Evolutionary conservation across 2,113 vertebrate genomes (phyloP).

Genomic region (Typhlomys cinereus): DNA sequence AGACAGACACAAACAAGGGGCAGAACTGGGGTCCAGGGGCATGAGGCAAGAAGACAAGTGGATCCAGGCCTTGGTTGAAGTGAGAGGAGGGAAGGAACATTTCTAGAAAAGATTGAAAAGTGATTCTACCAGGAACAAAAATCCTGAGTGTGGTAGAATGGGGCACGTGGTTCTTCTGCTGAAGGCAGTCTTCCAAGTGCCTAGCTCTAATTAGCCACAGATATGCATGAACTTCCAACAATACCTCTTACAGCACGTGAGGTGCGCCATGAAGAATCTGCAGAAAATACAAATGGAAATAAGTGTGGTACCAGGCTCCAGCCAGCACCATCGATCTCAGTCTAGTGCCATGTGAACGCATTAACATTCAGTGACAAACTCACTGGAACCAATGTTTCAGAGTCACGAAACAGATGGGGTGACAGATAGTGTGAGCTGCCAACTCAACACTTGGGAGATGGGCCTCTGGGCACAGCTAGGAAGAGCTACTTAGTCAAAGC

Average conservation of each 20-base stretch:
- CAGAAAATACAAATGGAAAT: slow-evolving; percentile 37
- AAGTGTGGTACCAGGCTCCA: neutral
- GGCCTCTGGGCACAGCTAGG: no score
- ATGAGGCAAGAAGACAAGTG: neutral
- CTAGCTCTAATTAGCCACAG: neutral
- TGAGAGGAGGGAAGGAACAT: neutral
- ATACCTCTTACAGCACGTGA: neutral
- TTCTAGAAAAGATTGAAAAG: slow-evolving; percentile 1
- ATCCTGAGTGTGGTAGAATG: neutral
- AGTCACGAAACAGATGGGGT: neutral
- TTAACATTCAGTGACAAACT: slow-evolving; percentile 47
- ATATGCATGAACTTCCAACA: neutral
- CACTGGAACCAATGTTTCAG: slow-evolving; percentile 42
- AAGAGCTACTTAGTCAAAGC: no score
- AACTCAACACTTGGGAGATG: no score
- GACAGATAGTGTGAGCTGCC: no score
- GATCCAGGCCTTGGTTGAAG: neutral
- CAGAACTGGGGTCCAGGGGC: neutral
- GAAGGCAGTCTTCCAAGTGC: neutral
- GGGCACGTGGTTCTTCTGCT: neutral
- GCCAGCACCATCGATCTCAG: slow-evolving; percentile 45
- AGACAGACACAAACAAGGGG: neutral
- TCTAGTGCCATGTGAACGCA: slow-evolving; percentile 49
- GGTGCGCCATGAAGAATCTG: neutral
- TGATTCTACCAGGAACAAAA: neutral